These are phyloP conservation scores for Ceratina australensis DNA, from an alignment of 1,140 invertebrate species.

Conservation along the genomic window DNA sequence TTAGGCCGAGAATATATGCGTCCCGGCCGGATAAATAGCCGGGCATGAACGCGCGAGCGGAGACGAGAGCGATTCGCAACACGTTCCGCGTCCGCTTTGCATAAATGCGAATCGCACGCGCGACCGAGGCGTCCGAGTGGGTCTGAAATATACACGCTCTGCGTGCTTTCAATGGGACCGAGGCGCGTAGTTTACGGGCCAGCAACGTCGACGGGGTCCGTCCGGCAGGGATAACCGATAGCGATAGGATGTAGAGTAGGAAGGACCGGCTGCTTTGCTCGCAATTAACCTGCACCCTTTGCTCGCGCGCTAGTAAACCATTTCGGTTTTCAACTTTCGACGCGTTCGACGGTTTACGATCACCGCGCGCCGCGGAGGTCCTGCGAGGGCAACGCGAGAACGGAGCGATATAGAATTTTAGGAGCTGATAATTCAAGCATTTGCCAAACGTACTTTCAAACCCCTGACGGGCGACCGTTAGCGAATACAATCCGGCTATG, in stretches of 20 bases:
- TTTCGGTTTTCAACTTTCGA: slow-evolving; percentile 54
- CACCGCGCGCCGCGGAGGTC: not conserved
- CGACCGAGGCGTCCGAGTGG: slow-evolving; percentile 48
- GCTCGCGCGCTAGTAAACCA: slow-evolving; percentile 47
- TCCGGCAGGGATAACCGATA: slow-evolving; percentile 50
- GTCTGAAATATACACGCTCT: slow-evolving; percentile 65
- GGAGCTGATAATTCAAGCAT: too few relatives aligned
- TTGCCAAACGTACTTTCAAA: not conserved
- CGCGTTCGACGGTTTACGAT: slow-evolving; percentile 47
- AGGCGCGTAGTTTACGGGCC: slow-evolving; percentile 58
- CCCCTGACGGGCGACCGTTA: not conserved
- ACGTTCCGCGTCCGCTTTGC: slow-evolving; percentile 62
- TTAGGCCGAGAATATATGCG: slow-evolving; percentile 30
- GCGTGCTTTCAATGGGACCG: slow-evolving; percentile 54
- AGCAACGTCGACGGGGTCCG: slow-evolving; percentile 28
- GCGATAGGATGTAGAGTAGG: not conserved
- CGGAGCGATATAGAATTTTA: too few relatives aligned
- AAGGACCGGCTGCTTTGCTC: slow-evolving; percentile 41
- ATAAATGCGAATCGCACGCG: slow-evolving; percentile 56
- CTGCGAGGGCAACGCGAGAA: too few relatives aligned
- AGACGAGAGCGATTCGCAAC: slow-evolving; percentile 57
- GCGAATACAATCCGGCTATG: not conserved
- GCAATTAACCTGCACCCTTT: slow-evolving; percentile 20
- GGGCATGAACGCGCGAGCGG: slow-evolving; percentile 2
- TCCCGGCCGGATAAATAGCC: slow-evolving; percentile 6